Evolutionary conservation across 2,113 vertebrate genomes (phyloP).

Genomic region (Cavia aperea): DNA sequence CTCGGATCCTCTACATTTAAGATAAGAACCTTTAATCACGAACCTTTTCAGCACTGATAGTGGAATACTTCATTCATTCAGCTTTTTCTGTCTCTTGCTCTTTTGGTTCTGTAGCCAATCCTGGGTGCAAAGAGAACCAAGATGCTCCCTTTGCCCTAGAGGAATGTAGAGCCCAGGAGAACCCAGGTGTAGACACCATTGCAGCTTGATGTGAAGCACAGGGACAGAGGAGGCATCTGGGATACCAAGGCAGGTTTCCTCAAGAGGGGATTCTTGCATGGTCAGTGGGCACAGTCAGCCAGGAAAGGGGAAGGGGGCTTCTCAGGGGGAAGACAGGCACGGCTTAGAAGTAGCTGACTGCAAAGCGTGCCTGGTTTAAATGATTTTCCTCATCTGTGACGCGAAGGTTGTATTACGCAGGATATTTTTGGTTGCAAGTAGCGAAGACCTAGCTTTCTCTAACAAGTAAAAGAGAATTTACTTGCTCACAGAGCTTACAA

Average conservation of each 20-base stretch:
- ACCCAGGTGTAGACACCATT: not conserved
- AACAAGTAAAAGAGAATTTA: not conserved
- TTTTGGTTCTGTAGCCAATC: not conserved
- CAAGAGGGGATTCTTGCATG: not conserved
- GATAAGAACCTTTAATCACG: not conserved
- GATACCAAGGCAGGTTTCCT: conserved; percentile 10
- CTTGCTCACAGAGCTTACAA: not conserved
- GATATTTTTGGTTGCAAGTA: not conserved
- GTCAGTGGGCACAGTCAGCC: not conserved
- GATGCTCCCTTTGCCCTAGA: not conserved
- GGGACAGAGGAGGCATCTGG: not conserved
- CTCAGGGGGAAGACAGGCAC: not conserved
- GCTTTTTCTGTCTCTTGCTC: not conserved
- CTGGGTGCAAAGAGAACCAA: not conserved
- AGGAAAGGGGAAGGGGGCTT: not conserved
- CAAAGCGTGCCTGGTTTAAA: not conserved
- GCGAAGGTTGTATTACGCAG: not conserved
- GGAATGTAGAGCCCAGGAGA: not conserved
- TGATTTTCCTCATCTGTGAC: not conserved
- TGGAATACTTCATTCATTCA: not conserved
- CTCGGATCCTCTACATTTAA: not conserved
- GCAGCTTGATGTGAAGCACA: not conserved
- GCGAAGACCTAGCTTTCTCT: not conserved
- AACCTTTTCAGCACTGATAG: not conserved
- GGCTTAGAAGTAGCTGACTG: not conserved